phyloP scores from a whole-genome alignment of 2,797 vertebrate species.

The Enteromius mattozi region DNA sequence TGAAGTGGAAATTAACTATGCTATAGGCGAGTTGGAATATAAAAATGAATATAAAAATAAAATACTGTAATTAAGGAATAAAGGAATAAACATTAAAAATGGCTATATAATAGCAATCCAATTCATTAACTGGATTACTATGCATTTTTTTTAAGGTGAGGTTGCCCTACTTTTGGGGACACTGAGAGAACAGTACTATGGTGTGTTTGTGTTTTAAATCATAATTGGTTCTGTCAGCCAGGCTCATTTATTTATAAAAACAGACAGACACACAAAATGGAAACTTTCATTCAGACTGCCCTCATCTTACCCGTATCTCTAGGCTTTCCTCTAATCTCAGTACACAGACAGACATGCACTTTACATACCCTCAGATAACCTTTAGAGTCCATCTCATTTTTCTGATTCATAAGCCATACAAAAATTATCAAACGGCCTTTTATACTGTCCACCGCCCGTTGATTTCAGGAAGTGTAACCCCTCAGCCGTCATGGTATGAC shows the following conservation, averaged over 20 bases:
- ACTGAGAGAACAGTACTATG: not conserved
- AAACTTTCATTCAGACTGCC: not conserved
- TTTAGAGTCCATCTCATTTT: slow-evolving; percentile 1
- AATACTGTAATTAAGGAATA: too few relatives aligned
- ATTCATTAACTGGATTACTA: not conserved
- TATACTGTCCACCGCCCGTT: not conserved
- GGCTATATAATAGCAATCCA: too few relatives aligned
- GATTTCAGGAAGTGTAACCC: slow-evolving; percentile 9
- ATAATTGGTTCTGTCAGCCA: not conserved
- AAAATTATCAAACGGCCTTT: not conserved
- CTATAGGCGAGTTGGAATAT: too few relatives aligned
- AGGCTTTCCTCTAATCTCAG: slow-evolving; percentile 24
- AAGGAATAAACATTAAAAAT: too few relatives aligned
- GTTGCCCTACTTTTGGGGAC: not conserved
- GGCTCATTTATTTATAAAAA: not conserved
- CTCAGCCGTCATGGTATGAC: not conserved
- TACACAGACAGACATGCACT: slow-evolving; percentile 21
- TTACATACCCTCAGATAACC: slow-evolving; percentile 31
- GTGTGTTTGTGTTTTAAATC: slow-evolving; percentile 2
- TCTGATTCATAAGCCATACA: slow-evolving; percentile 15
- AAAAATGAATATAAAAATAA: too few relatives aligned
- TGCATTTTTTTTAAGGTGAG: not conserved
- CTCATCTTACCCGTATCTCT: not conserved
- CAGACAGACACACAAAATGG: slow-evolving; percentile 24
- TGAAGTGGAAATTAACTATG: too few relatives aligned